These are phyloP conservation scores for Baronia brevicornis DNA, from an alignment of 2,888 invertebrate species.

Conservation along the genomic window DNA sequence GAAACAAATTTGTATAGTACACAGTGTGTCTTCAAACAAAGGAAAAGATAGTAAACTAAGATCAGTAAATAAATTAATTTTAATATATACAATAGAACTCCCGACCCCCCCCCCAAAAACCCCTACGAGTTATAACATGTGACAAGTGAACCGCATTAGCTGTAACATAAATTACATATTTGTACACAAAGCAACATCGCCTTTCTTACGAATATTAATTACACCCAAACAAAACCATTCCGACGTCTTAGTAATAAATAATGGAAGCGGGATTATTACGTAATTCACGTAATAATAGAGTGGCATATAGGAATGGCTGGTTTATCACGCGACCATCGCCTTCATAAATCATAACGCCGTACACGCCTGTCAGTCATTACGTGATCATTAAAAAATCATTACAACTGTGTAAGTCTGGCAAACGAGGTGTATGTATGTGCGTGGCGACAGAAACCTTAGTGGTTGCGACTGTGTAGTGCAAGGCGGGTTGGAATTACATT, in stretches of 20 bases:
- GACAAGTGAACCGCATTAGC: constrained; percentile 12
- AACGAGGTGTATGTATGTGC: constrained; percentile 14
- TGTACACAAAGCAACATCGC: constrained; percentile 13
- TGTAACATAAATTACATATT: constrained; percentile 20
- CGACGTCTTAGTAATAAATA: constrained; percentile 22
- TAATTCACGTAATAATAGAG: constrained; percentile 17
- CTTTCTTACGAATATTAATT: constrained; percentile 28
- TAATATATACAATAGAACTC: too few species aligned
- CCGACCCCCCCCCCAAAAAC: constrained; percentile 6
- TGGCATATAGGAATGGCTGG: constrained; percentile 18
- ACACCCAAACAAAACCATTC: constrained; percentile 25
- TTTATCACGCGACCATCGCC: constrained; percentile 52
- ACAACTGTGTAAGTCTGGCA: constrained; percentile 25
- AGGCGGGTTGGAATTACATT: constrained; percentile 12
- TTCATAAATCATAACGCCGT: constrained; percentile 56
- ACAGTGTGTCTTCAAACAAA: too few species aligned
- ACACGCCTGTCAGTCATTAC: constrained; percentile 59
- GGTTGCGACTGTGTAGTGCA: constrained; percentile 5
- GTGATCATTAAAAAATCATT: constrained; percentile 71
- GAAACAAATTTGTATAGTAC: too few species aligned
- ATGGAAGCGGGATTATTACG: constrained; percentile 20
- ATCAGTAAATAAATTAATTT: too few species aligned
- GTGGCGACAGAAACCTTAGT: constrained; percentile 14
- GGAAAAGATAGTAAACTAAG: constrained; percentile 4
- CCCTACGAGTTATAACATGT: constrained; percentile 4